Evolutionary conservation across 2,888 invertebrate genomes (phyloP).

Genomic region (Eustalomyia histrio): DNA sequence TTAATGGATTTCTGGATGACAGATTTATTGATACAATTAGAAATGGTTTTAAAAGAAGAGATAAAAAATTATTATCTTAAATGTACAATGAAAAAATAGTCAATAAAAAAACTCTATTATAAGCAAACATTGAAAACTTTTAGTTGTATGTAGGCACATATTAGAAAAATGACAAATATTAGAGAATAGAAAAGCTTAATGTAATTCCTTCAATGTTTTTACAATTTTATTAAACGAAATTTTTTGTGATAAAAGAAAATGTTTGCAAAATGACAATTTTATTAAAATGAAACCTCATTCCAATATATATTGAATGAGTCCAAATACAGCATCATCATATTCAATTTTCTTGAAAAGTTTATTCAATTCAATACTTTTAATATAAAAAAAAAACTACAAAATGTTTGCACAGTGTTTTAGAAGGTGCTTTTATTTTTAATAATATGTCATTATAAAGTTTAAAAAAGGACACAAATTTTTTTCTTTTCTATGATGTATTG

Average conservation of each 20-base stretch:
- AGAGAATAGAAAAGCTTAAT: too few species aligned
- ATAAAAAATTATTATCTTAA: neutral
- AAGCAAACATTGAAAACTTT: neutral
- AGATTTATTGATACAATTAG: slow-evolving; percentile 16
- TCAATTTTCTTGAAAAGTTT: slow-evolving; percentile 25
- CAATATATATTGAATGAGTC: neutral
- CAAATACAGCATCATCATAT: slow-evolving; percentile 7
- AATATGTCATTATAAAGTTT: neutral
- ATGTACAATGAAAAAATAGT: neutral
- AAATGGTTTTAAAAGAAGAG: neutral
- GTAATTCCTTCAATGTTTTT: too few species aligned
- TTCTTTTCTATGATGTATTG: too few species aligned
- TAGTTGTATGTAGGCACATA: too few species aligned
- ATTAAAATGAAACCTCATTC: slow-evolving; percentile 8
- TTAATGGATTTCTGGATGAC: slow-evolving; percentile 20
- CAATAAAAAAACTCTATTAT: slow-evolving; percentile 3
- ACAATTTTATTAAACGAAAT: too few species aligned
- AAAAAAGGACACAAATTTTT: neutral
- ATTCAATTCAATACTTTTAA: slow-evolving; percentile 39
- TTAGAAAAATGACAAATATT: too few species aligned
- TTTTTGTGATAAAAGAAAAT: too few species aligned
- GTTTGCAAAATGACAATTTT: slow-evolving; percentile 14
- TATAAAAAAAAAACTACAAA: slow-evolving; percentile 9
- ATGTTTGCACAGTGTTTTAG: slow-evolving; percentile 17
- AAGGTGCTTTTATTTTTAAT: neutral